Percentiles rank a stretch among this genome's conserved stretches.
Conservation (phyloP, 2,888 invertebrate genomes). For the Zaprionus bogoriensis region DNA sequence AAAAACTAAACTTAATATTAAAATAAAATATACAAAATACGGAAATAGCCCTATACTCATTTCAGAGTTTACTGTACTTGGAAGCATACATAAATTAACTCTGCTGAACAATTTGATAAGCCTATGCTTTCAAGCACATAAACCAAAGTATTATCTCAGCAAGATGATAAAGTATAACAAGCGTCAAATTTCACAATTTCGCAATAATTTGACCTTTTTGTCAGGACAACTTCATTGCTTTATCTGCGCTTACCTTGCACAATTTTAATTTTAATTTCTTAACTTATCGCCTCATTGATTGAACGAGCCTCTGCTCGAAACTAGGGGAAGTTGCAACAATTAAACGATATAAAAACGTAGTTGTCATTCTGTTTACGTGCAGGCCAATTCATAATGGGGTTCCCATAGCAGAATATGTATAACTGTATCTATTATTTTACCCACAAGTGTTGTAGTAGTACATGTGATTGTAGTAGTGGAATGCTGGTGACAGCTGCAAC, state of each 20-base stretch:
- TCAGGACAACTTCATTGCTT: neutral
- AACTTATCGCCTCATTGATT: neutral
- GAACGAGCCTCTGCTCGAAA: neutral
- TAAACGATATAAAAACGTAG: neutral
- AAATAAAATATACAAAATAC: too few relatives aligned
- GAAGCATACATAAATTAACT: too few relatives aligned
- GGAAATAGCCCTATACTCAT: too few relatives aligned
- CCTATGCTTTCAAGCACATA: too few relatives aligned
- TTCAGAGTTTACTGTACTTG: too few relatives aligned
- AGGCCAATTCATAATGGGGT: neutral
- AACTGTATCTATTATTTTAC: neutral
- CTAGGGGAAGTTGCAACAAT: neutral
- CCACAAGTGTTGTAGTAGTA: neutral
- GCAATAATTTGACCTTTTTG: slow-evolving; percentile 24
- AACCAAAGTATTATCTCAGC: too few relatives aligned
- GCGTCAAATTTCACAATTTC: slow-evolving; percentile 37
- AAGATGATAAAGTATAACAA: too few relatives aligned
- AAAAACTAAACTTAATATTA: too few relatives aligned
- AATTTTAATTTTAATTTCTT: neutral
- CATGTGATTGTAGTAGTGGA: neutral
- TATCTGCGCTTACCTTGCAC: neutral
- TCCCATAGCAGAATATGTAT: neutral
- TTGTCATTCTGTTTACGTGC: slow-evolving; percentile 8
- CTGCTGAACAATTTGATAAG: too few relatives aligned
- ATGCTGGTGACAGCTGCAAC: slow-evolving; percentile 7